Evolutionary conservation across 2,888 invertebrate genomes (phyloP).

Genomic region (Scaptodrosophila latifasciaeformis): DNA sequence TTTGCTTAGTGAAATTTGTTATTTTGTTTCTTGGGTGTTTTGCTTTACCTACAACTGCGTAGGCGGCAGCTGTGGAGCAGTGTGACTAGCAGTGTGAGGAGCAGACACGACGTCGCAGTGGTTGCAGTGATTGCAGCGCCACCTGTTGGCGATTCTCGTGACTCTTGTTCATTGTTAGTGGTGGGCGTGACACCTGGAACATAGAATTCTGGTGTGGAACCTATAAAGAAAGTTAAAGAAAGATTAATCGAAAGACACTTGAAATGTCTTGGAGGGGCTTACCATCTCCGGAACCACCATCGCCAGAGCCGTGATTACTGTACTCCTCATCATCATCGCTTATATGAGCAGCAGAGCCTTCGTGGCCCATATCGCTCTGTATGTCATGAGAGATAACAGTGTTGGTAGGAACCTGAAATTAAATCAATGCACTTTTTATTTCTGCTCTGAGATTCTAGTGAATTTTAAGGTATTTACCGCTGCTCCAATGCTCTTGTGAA

Average conservation of each 20-base stretch:
- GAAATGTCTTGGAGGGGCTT: too few relatives aligned
- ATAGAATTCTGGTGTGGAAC: slow-evolving; percentile 53
- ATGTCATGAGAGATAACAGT: slow-evolving; percentile 71
- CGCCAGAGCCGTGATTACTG: slow-evolving; percentile 68
- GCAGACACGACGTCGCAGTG: slow-evolving; percentile 36
- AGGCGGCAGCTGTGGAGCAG: slow-evolving; percentile 45
- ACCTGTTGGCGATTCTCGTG: slow-evolving; percentile 19
- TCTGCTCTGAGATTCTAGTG: too few relatives aligned
- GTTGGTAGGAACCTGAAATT: slow-evolving; percentile 62
- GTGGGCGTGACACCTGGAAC: slow-evolving; percentile 49
- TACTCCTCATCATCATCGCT: slow-evolving; percentile 73
- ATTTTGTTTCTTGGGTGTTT: slow-evolving; percentile 19
- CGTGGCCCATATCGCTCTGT: slow-evolving; percentile 75
- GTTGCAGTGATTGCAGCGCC: slow-evolving; percentile 24
- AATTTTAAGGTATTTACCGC: slow-evolving; percentile 58
- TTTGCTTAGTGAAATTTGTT: not conserved
- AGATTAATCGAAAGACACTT: too few relatives aligned
- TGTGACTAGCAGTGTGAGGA: slow-evolving; percentile 65
- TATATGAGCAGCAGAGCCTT: slow-evolving; percentile 70
- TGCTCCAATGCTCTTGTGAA: slow-evolving; percentile 72
- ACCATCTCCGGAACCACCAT: slow-evolving; percentile 74
- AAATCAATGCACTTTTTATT: not conserved
- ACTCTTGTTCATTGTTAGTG: slow-evolving; percentile 37
- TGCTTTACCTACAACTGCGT: slow-evolving; percentile 56
- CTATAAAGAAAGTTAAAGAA: slow-evolving; percentile 27